Percentiles rank a stretch among this genome's conserved stretches.
Evolutionary conservation across 2,797 vertebrate genomes (phyloP).

Genomic region (Acomys russatus): DNA sequence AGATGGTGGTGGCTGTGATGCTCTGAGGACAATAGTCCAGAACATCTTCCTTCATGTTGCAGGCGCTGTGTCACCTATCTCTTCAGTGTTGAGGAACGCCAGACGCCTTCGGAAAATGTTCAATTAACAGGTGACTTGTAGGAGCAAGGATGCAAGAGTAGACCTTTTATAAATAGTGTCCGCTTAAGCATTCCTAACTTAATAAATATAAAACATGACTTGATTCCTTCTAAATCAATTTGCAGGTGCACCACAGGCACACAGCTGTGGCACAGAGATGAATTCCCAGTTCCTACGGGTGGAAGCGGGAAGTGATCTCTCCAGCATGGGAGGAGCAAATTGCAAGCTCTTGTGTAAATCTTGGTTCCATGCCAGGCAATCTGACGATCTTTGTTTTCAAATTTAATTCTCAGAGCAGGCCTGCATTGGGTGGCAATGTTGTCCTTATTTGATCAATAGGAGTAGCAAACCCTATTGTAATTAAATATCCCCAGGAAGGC

Average conservation of each 20-base stretch:
- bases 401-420: background rate
- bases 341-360: background rate
- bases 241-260: background rate
- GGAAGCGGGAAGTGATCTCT: background rate
- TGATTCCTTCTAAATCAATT: background rate
- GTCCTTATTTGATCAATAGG: background rate
- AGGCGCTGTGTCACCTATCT: rapidly evolving
- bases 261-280: rapidly evolving
- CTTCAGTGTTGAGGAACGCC: rapidly evolving
- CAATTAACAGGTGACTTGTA: background rate
- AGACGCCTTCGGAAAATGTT: rapidly evolving
- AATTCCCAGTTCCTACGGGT: rapidly evolving
- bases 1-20: background rate
- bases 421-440: background rate
- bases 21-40: background rate
- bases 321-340: background rate
- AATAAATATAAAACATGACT: background rate
- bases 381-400: background rate
- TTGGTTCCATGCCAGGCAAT: background rate
- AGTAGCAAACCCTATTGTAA: rapidly evolving
- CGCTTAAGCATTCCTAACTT: background rate
- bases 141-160: background rate
- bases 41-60: background rate
- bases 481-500: background rate
- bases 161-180: background rate